Percentiles rank a stretch among this genome's conserved stretches.
Evolutionary conservation across 2,113 vertebrate genomes (phyloP).

Genomic region (Eidolon helvum): DNA sequence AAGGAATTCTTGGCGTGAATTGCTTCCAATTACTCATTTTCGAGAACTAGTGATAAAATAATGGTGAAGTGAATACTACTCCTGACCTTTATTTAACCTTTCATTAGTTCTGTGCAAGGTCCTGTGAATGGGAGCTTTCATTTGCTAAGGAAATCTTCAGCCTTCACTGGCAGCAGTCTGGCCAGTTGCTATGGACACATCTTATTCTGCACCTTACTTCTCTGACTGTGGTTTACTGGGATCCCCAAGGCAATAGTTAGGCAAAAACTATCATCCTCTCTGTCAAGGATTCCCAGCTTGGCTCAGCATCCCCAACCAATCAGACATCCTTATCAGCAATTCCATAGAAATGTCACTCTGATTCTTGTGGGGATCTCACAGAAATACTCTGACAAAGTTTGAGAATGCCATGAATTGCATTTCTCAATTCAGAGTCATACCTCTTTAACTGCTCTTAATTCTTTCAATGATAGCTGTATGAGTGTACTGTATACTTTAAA

Average conservation of each 20-base stretch:
- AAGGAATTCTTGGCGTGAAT: background rate
- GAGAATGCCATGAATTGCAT: background rate
- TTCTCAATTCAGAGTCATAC: background rate
- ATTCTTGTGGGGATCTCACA: background rate
- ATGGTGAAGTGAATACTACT: background rate
- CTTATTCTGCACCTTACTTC: background rate
- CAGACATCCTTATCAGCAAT: background rate
- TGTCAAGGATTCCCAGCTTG: background rate
- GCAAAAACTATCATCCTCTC: background rate
- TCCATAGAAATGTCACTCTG: background rate
- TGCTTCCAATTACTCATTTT: constrained; percentile 13
- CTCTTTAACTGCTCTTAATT: background rate
- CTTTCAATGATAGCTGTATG: background rate
- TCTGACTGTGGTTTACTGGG: background rate
- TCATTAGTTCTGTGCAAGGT: background rate
- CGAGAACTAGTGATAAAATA: constrained; percentile 7
- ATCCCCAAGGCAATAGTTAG: background rate
- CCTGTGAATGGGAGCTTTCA: background rate
- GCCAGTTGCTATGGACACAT: background rate
- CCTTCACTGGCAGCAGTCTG: background rate
- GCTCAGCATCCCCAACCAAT: background rate
- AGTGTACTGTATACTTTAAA: background rate
- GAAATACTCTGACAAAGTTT: background rate
- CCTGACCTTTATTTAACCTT: background rate
- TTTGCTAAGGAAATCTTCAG: background rate